Percentiles rank a stretch among this genome's conserved stretches.
These are phyloP conservation scores for Gari tellinella DNA, from an alignment of 2,888 invertebrate genomes.

Conservation along the genomic window DNA sequence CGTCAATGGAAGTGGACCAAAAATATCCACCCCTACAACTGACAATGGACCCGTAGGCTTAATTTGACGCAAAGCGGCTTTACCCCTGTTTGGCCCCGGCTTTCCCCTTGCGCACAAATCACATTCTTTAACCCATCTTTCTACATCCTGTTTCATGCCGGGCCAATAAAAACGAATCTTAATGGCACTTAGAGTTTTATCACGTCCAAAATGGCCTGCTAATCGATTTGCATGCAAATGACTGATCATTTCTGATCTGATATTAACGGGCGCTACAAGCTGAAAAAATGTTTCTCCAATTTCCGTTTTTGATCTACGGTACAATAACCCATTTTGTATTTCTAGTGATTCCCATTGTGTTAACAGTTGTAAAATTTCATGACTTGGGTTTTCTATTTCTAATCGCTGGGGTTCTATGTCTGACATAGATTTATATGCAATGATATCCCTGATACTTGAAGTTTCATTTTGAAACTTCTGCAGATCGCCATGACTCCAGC, in stretches of 20 bases:
- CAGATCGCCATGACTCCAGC: not conserved
- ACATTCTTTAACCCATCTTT: constrained; percentile 46
- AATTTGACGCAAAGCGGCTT: constrained; percentile 37
- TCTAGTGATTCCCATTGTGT: constrained; percentile 3
- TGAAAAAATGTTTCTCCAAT: not conserved
- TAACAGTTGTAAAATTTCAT: not conserved
- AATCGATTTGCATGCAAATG: constrained; percentile 17
- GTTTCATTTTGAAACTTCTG: not conserved
- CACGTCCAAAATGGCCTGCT: constrained; percentile 56
- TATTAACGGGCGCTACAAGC: constrained; percentile 8
- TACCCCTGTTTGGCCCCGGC: constrained; percentile 45
- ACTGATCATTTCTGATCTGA: not conserved
- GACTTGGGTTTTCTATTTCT: too few species aligned
- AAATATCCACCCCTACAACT: constrained; percentile 53
- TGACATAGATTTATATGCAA: not conserved
- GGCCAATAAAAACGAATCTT: constrained; percentile 55
- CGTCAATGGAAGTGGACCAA: constrained; percentile 56
- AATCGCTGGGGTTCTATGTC: too few species aligned
- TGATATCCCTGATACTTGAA: not conserved
- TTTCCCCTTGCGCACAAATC: constrained; percentile 44
- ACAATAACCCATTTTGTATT: not conserved
- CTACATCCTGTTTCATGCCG: constrained; percentile 33
- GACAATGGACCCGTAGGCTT: constrained; percentile 26
- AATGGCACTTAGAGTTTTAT: constrained; percentile 44
- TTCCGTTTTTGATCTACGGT: not conserved